These are phyloP conservation scores for zebrafish (Danio rerio) DNA, from an alignment of 2,113 vertebrate genomes.

Conservation along the genomic window GRCz12tu NC_133178.1:7710001-7710500, in stretches of 20 bases:
- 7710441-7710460: too few species aligned
- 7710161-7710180: slow-evolving; percentile 62
- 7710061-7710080: slow-evolving; percentile 61
- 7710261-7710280: slow-evolving; percentile 71
- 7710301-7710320: slow-evolving; percentile 56
- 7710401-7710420: too few species aligned
- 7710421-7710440: too few species aligned
- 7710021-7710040: background rate
- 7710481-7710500: too few species aligned
- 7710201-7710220: slow-evolving; percentile 68
- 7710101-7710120: slow-evolving; percentile 58
- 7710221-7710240: slow-evolving; percentile 69
- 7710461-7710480: too few species aligned
- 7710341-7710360: slow-evolving; percentile 65
- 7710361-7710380: background rate
- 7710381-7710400: too few species aligned
- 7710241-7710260: slow-evolving; percentile 65
- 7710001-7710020: slow-evolving; percentile 63
- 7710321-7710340: slow-evolving; percentile 64
- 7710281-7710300: slow-evolving; percentile 41
- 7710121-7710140: slow-evolving; percentile 66
- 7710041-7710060: slow-evolving; percentile 4
- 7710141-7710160: slow-evolving; percentile 64
- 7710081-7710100: slow-evolving; percentile 56
- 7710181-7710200: slow-evolving; percentile 71